A percentile compares a stretch with the other conserved stretches of the same genome.
These are phyloP conservation scores for Tympanuchus pallidicinctus DNA, from an alignment of 2,113 vertebrate species.

Conservation along the genomic window DNA sequence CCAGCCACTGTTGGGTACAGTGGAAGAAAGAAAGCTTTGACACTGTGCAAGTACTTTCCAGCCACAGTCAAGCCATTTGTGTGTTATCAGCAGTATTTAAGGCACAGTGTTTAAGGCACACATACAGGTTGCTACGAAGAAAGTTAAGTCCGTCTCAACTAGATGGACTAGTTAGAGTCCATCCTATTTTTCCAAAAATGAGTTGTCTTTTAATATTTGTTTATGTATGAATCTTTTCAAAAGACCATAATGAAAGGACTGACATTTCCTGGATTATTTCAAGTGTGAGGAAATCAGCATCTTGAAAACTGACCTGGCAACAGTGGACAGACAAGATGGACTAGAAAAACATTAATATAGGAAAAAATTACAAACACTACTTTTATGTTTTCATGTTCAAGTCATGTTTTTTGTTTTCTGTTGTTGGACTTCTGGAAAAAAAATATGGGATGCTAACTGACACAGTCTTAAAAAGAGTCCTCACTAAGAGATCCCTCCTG, in stretches of 20 bases:
- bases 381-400: neutral
- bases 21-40: neutral
- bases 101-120: neutral
- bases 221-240: neutral
- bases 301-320: neutral
- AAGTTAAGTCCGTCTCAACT: neutral
- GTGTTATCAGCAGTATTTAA: neutral
- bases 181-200: neutral
- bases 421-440: neutral
- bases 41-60: neutral
- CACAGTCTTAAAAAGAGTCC: neutral
- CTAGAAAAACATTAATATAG: neutral
- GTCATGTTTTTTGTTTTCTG: neutral
- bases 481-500: accelerated
- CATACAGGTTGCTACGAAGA: neutral
- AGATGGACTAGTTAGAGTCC: neutral
- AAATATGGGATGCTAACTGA: neutral
- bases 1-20: neutral
- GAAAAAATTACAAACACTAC: neutral
- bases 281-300: neutral
- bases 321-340: neutral
- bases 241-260: neutral
- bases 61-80: neutral
- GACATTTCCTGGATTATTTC: neutral
- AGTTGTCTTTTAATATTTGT: neutral